phyloP scores from a whole-genome alignment of 53 echinoderm and acorn worm species.

The Holothuria leucospilota region DNA sequence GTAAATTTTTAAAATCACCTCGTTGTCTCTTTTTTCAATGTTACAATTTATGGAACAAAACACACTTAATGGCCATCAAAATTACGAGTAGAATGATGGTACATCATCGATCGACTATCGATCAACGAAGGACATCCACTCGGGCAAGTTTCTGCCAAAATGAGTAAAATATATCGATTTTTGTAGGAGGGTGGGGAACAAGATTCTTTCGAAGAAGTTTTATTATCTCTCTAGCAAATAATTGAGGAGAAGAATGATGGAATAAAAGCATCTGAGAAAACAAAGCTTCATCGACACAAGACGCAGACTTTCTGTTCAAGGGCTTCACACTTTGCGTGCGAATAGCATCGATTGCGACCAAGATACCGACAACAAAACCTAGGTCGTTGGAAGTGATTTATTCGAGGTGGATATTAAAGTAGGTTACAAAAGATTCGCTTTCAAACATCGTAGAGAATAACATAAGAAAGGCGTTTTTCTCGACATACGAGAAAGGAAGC shows the following conservation, averaged over 20 bases:
- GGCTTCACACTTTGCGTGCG: slow-evolving; percentile 53
- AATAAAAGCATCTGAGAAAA: slow-evolving; percentile 37
- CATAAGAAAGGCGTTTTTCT: too few relatives aligned
- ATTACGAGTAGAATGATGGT: slow-evolving; percentile 9
- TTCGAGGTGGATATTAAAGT: too few relatives aligned
- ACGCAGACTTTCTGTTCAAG: slow-evolving; percentile 42
- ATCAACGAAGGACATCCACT: slow-evolving; percentile 3
- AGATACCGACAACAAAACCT: background rate
- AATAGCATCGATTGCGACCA: slow-evolving; percentile 33
- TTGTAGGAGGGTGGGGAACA: slow-evolving; percentile 6
- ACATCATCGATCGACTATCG: slow-evolving; percentile 13
- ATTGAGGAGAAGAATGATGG: slow-evolving; percentile 29
- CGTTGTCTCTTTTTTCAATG: too few relatives aligned
- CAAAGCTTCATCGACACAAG: slow-evolving; percentile 10
- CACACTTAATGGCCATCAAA: slow-evolving; percentile 32
- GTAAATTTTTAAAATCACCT: too few relatives aligned
- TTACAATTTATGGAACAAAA: slow-evolving; percentile 1
- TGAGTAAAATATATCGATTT: slow-evolving; percentile 29
- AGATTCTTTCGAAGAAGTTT: slow-evolving; percentile 33
- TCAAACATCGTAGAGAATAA: too few relatives aligned
- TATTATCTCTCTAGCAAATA: slow-evolving; percentile 33
- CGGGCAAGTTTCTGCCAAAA: slow-evolving; percentile 10
- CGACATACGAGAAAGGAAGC: too few relatives aligned
- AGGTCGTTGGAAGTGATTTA: too few relatives aligned
- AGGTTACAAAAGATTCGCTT: too few relatives aligned